A percentile compares a stretch with the other conserved stretches of the same genome.
phyloP scores from a whole-genome alignment of 2,797 vertebrate genomes.

The Eremophila alpestris region DNA sequence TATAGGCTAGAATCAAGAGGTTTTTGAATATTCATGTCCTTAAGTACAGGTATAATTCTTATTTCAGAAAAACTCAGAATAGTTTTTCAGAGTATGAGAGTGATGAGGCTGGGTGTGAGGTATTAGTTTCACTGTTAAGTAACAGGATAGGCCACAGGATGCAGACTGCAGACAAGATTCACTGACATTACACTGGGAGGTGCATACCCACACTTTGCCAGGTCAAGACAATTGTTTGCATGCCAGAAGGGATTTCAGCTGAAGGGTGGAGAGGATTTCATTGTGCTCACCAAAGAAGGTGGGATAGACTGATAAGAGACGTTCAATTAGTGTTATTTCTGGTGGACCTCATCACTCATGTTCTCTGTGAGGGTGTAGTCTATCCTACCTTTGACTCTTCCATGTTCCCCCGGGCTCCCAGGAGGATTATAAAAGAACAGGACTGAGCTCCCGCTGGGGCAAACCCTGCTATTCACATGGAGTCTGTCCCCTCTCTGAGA shows the following conservation, averaged over 20 bases:
- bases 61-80: background rate
- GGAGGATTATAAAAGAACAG: background rate
- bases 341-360: background rate
- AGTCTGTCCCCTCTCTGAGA: background rate
- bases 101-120: background rate
- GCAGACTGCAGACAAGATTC: background rate
- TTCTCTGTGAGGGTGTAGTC: background rate
- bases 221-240: background rate
- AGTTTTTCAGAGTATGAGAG: background rate
- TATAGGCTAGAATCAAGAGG: background rate
- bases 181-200: background rate
- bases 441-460: background rate
- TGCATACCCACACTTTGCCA: background rate
- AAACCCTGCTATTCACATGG: accelerated
- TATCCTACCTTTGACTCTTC: background rate
- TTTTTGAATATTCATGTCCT: background rate
- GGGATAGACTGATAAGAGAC: background rate
- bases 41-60: background rate
- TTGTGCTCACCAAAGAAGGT: background rate
- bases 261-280: slow-evolving; percentile 14
- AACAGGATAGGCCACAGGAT: background rate
- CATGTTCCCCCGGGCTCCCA: background rate
- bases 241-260: slow-evolving; percentile 14
- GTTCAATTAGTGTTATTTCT: background rate
- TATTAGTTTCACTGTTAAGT: background rate